These are phyloP conservation scores for Cynopterus brachyotis DNA, from an alignment of 2,113 vertebrate species.

Conservation along the genomic window DNA sequence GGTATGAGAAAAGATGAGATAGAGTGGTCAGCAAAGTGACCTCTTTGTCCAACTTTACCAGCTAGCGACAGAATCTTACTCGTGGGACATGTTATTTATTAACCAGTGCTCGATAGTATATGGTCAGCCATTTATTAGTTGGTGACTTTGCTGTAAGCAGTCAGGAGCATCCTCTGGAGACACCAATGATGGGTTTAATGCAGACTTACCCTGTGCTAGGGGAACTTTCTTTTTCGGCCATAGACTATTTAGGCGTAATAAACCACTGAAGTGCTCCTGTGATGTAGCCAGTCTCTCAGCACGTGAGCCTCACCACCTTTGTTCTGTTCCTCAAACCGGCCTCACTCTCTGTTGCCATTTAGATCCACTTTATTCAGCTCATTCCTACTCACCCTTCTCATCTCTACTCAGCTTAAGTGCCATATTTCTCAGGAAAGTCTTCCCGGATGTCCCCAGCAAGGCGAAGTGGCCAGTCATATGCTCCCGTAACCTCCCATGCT, in stretches of 20 bases:
- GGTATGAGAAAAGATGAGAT: neutral
- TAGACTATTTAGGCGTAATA: neutral
- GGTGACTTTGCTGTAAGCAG: neutral
- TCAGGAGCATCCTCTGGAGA: neutral
- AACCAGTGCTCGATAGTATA: neutral
- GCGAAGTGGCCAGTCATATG: rapidly evolving
- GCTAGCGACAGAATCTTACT: neutral
- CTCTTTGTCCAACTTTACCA: neutral
- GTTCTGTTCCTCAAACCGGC: neutral
- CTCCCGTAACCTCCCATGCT: rapidly evolving
- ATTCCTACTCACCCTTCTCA: neutral
- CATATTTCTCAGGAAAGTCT: neutral
- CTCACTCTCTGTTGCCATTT: neutral
- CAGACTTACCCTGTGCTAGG: neutral
- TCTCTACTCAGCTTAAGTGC: neutral
- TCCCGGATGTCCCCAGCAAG: neutral
- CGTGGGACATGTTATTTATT: neutral
- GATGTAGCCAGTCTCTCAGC: neutral
- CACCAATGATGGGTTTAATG: neutral
- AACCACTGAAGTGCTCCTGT: neutral
- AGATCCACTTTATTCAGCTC: neutral
- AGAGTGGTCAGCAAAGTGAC: neutral
- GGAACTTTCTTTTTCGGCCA: neutral
- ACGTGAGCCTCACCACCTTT: neutral
- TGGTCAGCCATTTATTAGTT: neutral